Evolutionary conservation across 2,888 invertebrate genomes (phyloP).

Genomic region (Spodoptera exigua): DNA sequence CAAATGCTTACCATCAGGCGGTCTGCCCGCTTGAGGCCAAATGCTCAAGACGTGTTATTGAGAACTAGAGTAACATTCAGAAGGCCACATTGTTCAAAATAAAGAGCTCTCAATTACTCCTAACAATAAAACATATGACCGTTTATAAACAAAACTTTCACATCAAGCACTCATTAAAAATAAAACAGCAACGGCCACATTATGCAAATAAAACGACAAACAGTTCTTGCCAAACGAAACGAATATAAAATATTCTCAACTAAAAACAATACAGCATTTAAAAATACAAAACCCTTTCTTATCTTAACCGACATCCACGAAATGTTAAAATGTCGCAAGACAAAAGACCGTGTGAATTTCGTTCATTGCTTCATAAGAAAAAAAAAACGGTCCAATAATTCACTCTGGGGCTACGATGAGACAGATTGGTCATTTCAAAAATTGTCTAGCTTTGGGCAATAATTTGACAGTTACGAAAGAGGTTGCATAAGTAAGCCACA

Average conservation of each 20-base stretch:
- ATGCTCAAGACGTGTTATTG: too few species aligned
- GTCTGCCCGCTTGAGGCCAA: too few species aligned
- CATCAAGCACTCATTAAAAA: slow-evolving; percentile 34
- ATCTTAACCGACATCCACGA: slow-evolving; percentile 78
- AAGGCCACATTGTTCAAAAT: too few species aligned
- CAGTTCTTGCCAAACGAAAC: slow-evolving; percentile 66
- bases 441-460: slow-evolving; percentile 82
- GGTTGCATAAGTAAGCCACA: slow-evolving; percentile 76
- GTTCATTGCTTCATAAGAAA: slow-evolving; percentile 71
- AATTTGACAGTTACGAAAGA: slow-evolving; percentile 77
- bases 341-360: slow-evolving; percentile 81
- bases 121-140: slow-evolving; percentile 13
- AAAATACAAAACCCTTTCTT: slow-evolving; percentile 83
- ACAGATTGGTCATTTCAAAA: slow-evolving; percentile 80
- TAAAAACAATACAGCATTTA: slow-evolving; percentile 83
- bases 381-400: slow-evolving; percentile 77
- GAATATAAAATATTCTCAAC: slow-evolving; percentile 77
- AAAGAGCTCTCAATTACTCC: background rate
- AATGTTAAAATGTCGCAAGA: slow-evolving; percentile 82
- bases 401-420: slow-evolving; percentile 78
- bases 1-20: too few species aligned
- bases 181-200: slow-evolving; percentile 39
- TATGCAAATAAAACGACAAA: slow-evolving; percentile 61
- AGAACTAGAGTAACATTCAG: too few species aligned
- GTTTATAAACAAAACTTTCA: slow-evolving; percentile 42